Percentiles rank a stretch among this genome's conserved stretches.
phyloP scores from a whole-genome alignment of 2,888 invertebrate genomes.

The Andrena trimmerana region DNA sequence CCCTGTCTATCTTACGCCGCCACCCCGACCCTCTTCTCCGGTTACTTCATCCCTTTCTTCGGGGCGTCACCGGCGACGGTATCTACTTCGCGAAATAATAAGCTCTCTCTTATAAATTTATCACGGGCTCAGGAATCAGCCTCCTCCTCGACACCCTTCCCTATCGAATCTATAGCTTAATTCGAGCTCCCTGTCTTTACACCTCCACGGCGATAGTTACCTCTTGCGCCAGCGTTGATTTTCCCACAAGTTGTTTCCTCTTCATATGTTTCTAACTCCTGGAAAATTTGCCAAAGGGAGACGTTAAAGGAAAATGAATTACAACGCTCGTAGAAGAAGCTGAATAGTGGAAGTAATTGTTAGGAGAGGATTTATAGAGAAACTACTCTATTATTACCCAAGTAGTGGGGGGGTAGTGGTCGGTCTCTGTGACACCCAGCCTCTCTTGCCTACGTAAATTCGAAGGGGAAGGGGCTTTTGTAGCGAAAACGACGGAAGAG shows the following conservation, averaged over 20 bases:
- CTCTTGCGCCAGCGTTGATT: no score
- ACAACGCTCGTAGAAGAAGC: not conserved
- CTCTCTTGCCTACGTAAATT: slow-evolving; percentile 8
- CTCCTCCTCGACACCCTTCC: not conserved
- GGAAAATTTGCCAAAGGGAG: not conserved
- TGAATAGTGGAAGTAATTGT: not conserved
- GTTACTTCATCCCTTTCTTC: slow-evolving; percentile 78
- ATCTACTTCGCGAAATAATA: slow-evolving; percentile 79
- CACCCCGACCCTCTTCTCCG: slow-evolving; percentile 73
- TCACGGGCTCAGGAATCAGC: slow-evolving; percentile 54
- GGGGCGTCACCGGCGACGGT: slow-evolving; percentile 74
- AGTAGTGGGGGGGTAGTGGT: not conserved
- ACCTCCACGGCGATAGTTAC: not conserved
- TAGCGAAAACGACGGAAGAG: slow-evolving; percentile 54
- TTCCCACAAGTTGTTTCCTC: not conserved
- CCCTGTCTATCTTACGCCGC: slow-evolving; percentile 60
- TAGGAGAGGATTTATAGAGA: not conserved
- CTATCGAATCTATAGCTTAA: slow-evolving; percentile 3
- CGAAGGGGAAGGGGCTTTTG: slow-evolving; percentile 24
- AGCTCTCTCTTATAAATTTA: slow-evolving; percentile 79
- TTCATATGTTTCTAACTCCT: not conserved
- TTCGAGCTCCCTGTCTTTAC: not conserved
- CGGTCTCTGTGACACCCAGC: not conserved
- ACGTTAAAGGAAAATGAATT: not conserved
- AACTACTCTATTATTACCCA: slow-evolving; percentile 1